A percentile compares a stretch with the other conserved stretches of the same genome.
Conservation (phyloP, 2,888 invertebrate genomes). For the Odontothrips loti region DNA sequence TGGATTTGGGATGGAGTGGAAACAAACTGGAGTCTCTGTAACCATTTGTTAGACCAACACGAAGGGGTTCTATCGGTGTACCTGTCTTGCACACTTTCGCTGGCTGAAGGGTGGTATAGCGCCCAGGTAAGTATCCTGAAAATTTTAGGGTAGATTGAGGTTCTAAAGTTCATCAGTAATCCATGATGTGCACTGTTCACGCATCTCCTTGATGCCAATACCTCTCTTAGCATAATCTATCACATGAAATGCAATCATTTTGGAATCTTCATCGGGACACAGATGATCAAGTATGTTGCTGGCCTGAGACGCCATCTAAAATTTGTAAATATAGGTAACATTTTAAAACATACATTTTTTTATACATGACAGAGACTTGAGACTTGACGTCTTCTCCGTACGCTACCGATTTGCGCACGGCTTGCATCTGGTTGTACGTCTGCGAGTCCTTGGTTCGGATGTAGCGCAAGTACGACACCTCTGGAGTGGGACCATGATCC, state of each 20-base stretch:
- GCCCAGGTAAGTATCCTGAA: background rate
- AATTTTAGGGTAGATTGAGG: background rate
- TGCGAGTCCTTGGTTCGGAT: background rate
- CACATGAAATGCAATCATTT: slow-evolving; percentile 6
- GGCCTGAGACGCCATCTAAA: background rate
- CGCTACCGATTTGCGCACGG: background rate
- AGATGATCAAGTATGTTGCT: background rate
- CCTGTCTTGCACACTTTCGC: background rate
- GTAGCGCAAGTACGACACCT: background rate
- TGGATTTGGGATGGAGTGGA: background rate
- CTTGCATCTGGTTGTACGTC: background rate
- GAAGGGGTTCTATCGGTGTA: background rate
- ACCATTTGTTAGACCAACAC: background rate
- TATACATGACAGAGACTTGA: background rate
- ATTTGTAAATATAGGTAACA: background rate
- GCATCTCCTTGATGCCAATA: background rate
- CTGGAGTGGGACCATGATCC: background rate
- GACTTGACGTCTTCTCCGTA: background rate
- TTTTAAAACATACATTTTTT: background rate
- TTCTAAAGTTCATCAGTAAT: background rate
- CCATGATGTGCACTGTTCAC: background rate
- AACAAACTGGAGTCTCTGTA: background rate
- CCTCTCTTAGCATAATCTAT: slow-evolving; percentile 9
- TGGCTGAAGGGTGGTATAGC: background rate
- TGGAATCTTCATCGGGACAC: slow-evolving; percentile 11